phyloP scores from a whole-genome alignment of 2,113 vertebrate genomes.

The Henicopernis longicauda region DNA sequence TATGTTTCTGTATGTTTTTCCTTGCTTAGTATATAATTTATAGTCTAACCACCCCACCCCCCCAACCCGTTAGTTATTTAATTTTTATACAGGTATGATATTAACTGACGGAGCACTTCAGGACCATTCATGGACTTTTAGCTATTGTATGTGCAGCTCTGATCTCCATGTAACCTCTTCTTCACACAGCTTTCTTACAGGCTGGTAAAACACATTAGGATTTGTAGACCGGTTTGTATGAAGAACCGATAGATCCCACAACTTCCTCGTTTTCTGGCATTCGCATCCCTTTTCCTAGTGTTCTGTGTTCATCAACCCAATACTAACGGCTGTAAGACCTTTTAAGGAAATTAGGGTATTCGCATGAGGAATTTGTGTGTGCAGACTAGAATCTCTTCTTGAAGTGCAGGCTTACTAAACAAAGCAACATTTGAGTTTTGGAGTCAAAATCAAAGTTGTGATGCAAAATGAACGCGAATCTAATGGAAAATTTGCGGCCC shows the following conservation, averaged over 20 bases:
- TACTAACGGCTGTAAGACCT: not conserved
- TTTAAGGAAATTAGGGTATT: not conserved
- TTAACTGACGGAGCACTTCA: not conserved
- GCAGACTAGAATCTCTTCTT: not conserved
- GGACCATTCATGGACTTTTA: not conserved
- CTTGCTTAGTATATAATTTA: not conserved
- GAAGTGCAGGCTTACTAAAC: not conserved
- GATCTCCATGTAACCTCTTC: not conserved
- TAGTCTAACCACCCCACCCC: not conserved
- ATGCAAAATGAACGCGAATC: not conserved
- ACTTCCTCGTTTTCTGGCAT: not conserved
- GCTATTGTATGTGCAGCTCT: not conserved
- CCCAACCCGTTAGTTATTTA: not conserved
- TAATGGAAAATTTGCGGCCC: not conserved
- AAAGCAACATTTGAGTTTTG: not conserved
- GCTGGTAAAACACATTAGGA: not conserved
- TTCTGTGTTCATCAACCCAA: not conserved
- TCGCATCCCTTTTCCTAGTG: not conserved
- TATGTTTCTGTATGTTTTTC: not conserved
- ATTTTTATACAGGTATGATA: not conserved
- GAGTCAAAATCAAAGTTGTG: not conserved
- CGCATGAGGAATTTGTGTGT: not conserved
- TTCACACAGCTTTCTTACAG: not conserved
- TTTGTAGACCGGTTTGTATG: not conserved
- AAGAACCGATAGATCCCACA: not conserved